Evolutionary conservation across 2,888 invertebrate species (phyloP).

Genomic region (Drosophila affinis): DNA sequence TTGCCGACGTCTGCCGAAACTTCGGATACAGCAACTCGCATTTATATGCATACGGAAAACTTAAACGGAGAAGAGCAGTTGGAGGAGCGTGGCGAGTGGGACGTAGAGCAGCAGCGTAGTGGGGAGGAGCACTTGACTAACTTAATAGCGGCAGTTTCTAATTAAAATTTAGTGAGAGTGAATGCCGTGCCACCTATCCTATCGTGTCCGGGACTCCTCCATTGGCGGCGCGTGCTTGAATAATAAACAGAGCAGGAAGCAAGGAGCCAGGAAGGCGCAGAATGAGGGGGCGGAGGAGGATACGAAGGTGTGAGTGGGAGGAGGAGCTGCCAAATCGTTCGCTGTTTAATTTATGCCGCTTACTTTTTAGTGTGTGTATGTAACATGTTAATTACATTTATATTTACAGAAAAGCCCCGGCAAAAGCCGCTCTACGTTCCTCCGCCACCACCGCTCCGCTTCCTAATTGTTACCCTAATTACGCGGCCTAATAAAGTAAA

Average conservation of each 20-base stretch:
- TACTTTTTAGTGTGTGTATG: conserved; percentile 57
- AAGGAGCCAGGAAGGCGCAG: conserved; percentile 3
- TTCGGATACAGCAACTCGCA: conserved; percentile 33
- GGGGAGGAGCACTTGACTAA: conserved; percentile 59
- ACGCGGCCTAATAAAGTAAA: conserved; percentile 73
- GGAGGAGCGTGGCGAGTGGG: background rate
- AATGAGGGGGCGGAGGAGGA: conserved; percentile 23
- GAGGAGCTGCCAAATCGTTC: conserved; percentile 61
- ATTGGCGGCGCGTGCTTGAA: conserved; percentile 67
- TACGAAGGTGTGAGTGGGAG: conserved; percentile 14
- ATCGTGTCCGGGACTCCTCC: conserved; percentile 36
- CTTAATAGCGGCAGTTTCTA: conserved; percentile 74
- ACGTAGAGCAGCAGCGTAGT: conserved; percentile 38
- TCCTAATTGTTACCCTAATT: conserved; percentile 68
- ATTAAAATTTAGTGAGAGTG: conserved; percentile 67
- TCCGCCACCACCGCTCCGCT: conserved; percentile 3
- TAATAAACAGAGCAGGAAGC: conserved; percentile 67
- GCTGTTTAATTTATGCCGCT: conserved; percentile 66
- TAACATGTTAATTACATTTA: conserved; percentile 71
- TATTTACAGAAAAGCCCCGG: conserved; percentile 55
- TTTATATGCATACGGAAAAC: conserved; percentile 73
- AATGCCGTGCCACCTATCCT: conserved; percentile 49
- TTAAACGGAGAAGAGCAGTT: conserved; percentile 29
- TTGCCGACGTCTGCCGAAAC: conserved; percentile 48
- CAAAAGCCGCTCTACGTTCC: conserved; percentile 3